Percentiles rank a stretch among this genome's conserved stretches.
phyloP scores from a whole-genome alignment of 2,113 vertebrate genomes.

The Erythrocebus patas region DNA sequence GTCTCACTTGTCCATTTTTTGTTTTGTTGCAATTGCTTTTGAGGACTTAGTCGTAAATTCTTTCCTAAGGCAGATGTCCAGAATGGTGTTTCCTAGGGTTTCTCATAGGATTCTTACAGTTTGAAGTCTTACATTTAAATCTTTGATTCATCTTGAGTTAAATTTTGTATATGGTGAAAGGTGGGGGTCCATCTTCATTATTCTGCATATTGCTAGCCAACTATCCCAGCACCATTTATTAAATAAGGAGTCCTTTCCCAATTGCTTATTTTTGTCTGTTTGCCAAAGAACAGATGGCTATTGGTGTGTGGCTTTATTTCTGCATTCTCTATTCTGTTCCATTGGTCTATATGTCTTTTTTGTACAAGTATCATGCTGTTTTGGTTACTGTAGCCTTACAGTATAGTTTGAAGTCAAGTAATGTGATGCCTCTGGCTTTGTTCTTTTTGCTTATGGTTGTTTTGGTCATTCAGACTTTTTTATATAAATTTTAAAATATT shows the following conservation, averaged over 20 bases:
- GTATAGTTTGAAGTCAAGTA: background rate
- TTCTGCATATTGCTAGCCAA: background rate
- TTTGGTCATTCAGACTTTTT: background rate
- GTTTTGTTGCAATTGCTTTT: background rate
- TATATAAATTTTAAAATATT: rapidly evolving
- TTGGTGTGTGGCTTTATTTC: background rate
- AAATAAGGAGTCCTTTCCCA: background rate
- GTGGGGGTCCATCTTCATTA: background rate
- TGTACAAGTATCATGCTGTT: background rate
- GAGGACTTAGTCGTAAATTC: background rate
- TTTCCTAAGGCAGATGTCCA: background rate
- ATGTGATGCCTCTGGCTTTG: background rate
- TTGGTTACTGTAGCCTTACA: background rate
- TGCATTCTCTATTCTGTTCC: background rate
- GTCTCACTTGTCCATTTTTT: background rate
- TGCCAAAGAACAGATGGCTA: too few species aligned
- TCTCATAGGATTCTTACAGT: background rate
- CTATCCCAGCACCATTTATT: background rate
- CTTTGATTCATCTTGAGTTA: background rate
- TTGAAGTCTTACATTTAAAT: background rate
- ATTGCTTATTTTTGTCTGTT: background rate
- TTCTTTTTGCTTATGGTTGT: background rate
- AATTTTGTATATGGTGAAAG: background rate
- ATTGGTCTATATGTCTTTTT: background rate
- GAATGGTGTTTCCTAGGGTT: background rate